Evolutionary conservation across 2,113 vertebrate genomes (phyloP).

Genomic region (Lethenteron camtschaticum): DNA sequence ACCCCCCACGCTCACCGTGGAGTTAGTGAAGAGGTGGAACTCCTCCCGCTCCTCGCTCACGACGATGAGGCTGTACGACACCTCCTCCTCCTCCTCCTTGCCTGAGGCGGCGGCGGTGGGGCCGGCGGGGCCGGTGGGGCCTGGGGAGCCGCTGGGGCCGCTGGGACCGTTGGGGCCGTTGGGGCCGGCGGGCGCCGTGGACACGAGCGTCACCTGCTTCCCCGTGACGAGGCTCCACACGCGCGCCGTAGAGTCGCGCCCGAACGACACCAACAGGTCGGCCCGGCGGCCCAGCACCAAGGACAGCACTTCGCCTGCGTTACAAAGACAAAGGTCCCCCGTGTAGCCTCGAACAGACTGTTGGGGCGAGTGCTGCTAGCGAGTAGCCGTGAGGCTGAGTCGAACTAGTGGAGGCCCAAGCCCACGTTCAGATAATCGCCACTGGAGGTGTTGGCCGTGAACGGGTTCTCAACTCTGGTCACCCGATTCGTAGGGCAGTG

Average conservation of each 20-base stretch:
- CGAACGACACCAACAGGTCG: slow-evolving; percentile 25
- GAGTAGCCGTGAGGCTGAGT: too few relatives aligned
- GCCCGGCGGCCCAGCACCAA: slow-evolving; percentile 20
- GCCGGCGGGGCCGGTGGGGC: slow-evolving; percentile 20
- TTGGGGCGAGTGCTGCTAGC: neutral
- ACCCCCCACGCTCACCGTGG: neutral
- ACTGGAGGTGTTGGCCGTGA: too few relatives aligned
- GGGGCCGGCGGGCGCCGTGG: slow-evolving; percentile 13
- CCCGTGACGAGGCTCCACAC: slow-evolving; percentile 30
- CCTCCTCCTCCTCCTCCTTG: slow-evolving; percentile 21
- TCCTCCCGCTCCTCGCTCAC: neutral
- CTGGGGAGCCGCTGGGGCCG: slow-evolving; percentile 15
- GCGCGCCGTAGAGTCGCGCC: slow-evolving; percentile 24
- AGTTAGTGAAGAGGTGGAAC: neutral
- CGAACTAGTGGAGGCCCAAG: neutral
- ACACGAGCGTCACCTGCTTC: slow-evolving; percentile 21
- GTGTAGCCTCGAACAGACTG: neutral
- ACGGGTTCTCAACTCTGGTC: too few relatives aligned
- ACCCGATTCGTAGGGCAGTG: too few relatives aligned
- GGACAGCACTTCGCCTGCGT: slow-evolving; percentile 24
- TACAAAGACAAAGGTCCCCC: neutral
- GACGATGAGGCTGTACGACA: neutral
- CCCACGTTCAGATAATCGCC: neutral
- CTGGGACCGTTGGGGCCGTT: slow-evolving; percentile 13
- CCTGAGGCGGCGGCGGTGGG: slow-evolving; percentile 15